Percentiles rank a stretch among this genome's conserved stretches.
These are phyloP conservation scores for Pterocles orientalis DNA, from an alignment of 2,113 vertebrate genomes.

Conservation along the genomic window DNA sequence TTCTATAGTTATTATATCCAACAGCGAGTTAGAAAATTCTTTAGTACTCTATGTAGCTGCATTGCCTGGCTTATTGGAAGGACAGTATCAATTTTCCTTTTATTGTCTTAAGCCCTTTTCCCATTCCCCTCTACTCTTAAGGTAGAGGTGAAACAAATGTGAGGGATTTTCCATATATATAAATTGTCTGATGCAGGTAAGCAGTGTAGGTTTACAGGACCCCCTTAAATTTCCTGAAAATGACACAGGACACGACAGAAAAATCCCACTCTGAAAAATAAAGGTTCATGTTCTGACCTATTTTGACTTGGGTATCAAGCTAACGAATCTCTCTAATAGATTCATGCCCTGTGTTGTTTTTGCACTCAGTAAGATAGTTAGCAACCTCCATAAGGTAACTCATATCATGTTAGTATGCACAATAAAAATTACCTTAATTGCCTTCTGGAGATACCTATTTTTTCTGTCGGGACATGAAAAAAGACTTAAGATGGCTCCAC, in stretches of 20 bases:
- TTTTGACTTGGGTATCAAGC: not conserved
- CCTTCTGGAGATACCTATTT: not conserved
- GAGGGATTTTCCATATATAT: rapidly evolving
- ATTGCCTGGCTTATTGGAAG: not conserved
- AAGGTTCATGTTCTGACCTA: not conserved
- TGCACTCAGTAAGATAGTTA: not conserved
- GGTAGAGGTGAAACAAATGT: not conserved
- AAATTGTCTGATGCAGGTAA: not conserved
- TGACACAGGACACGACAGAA: not conserved
- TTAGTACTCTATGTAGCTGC: not conserved
- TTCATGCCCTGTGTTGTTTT: not conserved
- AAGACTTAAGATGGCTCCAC: not conserved
- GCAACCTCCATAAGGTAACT: not conserved
- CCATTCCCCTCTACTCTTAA: not conserved
- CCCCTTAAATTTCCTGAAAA: not conserved
- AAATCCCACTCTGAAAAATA: not conserved
- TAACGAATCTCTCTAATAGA: not conserved
- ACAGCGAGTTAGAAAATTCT: not conserved
- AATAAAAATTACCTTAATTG: not conserved
- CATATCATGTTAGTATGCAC: not conserved
- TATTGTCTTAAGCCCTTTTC: not conserved
- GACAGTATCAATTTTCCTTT: not conserved
- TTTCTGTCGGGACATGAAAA: not conserved
- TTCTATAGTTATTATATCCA: not conserved
- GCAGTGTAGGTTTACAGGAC: not conserved